Evolutionary conservation across 2,797 vertebrate species (phyloP), one percentile per base, ranked within the genome.

Genomic region (Diceros bicornis): DNA sequence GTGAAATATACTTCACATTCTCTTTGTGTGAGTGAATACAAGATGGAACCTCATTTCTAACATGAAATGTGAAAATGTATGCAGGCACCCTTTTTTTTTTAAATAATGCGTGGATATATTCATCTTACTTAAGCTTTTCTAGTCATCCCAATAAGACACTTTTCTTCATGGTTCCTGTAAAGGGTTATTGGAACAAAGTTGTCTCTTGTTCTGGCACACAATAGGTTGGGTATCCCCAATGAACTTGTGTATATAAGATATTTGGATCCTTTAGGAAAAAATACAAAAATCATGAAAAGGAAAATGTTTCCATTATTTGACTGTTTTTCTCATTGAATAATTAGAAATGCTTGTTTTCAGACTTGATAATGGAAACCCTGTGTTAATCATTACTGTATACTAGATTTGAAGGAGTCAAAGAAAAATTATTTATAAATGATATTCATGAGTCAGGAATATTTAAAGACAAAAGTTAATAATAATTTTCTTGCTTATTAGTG

Each of bases 381-480:
- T 81, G 37, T 94, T 94, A 82, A 90, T 69, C 66, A 47, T 84
- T 71, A 84, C 69, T 78, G 34, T 96, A 41, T 87, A 34, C 68
- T 83, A 50, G 32, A 78, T 89, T 82, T 74, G 72, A 94, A 77
- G 77, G 41, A 3, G 21, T 93, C 50, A 88, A 57, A 77, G n/a
- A 93, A 77, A 87, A 93, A 74, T 93, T 89, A 85, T 85, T 91
- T 91, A 71, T 96, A 68, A 96, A 92, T 87, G 16, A 77, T 59
- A 77, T 91, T 92, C 68, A 61, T 81, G 77, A 79, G 21, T 96
- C 52, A 72, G 34, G 69, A 96, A 97, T 34, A 78, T 85, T 90
- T 90, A 88, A 94, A 95, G 62, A 89, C 34, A 92, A 96, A 89
- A 88, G 50, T 91, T 94, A 87, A 79, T 94, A 87, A 79, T 83